These are phyloP conservation scores for Lathamus discolor DNA, from an alignment of 2,113 vertebrate species.

Conservation along the genomic window DNA sequence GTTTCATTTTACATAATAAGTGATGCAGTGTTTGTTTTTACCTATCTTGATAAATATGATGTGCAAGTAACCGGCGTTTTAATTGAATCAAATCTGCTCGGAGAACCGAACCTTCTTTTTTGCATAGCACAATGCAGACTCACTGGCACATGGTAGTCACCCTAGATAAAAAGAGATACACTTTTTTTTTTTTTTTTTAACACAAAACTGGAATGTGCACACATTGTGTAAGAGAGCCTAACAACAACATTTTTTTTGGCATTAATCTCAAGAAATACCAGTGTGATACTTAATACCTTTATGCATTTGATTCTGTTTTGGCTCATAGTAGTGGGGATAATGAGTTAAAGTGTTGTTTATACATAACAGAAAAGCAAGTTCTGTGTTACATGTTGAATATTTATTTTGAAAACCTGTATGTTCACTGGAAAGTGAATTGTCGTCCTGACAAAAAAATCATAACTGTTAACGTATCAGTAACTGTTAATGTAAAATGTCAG, in stretches of 20 bases:
- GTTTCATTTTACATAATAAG: not conserved
- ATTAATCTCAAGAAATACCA: not conserved
- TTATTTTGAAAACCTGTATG: conserved; percentile 3
- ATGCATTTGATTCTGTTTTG: conserved; percentile 1
- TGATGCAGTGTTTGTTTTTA: not conserved
- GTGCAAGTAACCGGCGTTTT: not conserved
- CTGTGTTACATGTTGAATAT: not conserved
- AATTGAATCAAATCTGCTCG: not conserved
- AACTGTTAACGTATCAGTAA: not conserved
- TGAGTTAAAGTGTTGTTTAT: not conserved
- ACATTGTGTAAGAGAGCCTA: not conserved
- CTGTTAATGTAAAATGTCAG: not conserved
- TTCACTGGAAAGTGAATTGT: not conserved
- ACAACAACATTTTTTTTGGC: not conserved
- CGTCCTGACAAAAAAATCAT: not conserved
- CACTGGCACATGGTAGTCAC: not conserved
- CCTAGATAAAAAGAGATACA: not conserved
- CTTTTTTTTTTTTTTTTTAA: not conserved
- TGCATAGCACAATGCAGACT: fast-evolving
- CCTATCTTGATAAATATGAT: not conserved
- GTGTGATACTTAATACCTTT: conserved; percentile 1
- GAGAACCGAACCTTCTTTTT: not conserved
- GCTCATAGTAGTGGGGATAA: not conserved
- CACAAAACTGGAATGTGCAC: not conserved
- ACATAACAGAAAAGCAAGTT: not conserved